Base-by-base conservation (phyloP, 2,113 vertebrate species). In the Poeciliopsis occidentalis region DNA sequence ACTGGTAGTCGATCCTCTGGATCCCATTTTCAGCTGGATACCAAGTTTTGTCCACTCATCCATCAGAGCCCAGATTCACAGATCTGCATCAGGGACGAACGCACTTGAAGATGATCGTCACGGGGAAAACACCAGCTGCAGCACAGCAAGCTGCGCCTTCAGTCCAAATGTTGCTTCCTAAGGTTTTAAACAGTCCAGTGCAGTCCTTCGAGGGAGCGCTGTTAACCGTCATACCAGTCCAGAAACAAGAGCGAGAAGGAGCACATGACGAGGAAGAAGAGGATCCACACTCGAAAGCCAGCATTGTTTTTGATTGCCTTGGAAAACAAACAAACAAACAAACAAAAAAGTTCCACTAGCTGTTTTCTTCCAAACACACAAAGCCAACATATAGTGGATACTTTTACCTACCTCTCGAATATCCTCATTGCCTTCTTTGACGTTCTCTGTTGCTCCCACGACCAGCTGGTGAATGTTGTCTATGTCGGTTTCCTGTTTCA, bases 301-400 rank as follows among this genome's bases (percentile, higher is more conserved):
- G 98, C 98, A 0, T 99, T 99, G 93, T 99, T 99, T 88, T 99
- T 98, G 75, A 99, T 99, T 17, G 98, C 98, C 98, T 99, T 86
- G 47, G 64, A 67, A 84, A 0, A 84, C 34, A 87, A n/a, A 72
- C 37, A 27, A 27, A 72, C 37, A 27, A 27, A 17, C 12, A 47
- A 17, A 47, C 4, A 34, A 65, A 1, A 12, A 26, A 31, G 6
- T 63, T 41, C 2, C 22, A 1, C 1, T 13, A 12, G 19, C 13
- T 47, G 13, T 60, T 17, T 8, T 51, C 60, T 34, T 17, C 8
- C n/a, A 3, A 27, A 26, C 4, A 57, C 22, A 51, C 12, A 10
- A 0, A 44, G n/a, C 63, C 17, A 29, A 69, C 51, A 4, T 7
- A 19, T 29, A 51, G 61, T 54, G 8, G 8, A 13, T 30, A 5